phyloP scores from a whole-genome alignment of 1,140 invertebrate genomes.

The Drosophila murphyi region DNA sequence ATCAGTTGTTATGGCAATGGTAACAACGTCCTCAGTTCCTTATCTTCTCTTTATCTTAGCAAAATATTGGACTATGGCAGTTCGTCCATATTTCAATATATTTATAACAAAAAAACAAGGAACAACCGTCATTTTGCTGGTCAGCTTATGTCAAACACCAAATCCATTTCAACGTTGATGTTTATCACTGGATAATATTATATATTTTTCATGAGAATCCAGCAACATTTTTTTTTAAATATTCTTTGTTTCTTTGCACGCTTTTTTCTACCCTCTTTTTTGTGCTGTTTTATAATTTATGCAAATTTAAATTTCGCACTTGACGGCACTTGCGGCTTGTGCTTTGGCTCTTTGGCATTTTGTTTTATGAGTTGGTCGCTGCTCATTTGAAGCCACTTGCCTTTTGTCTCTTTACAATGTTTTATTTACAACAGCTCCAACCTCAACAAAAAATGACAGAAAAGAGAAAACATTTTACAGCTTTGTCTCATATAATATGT shows the following conservation, averaged over 20 bases:
- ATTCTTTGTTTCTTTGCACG: conserved; percentile 18
- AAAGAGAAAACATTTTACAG: conserved; percentile 4
- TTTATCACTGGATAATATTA: conserved; percentile 31
- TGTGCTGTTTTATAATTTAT: conserved; percentile 50
- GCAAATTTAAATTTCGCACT: conserved; percentile 61
- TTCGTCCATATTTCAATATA: background rate
- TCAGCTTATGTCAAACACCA: conserved; percentile 8
- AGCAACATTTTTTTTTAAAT: conserved; percentile 40
- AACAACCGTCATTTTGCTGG: background rate
- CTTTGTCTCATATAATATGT: conserved; percentile 25
- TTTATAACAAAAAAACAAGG: background rate
- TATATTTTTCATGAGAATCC: conserved; percentile 47
- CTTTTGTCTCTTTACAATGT: conserved; percentile 44
- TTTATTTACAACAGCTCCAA: conserved; percentile 36
- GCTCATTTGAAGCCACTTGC: conserved; percentile 40
- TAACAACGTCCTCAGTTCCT: too few species aligned
- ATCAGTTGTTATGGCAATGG: too few species aligned
- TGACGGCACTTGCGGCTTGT: conserved; percentile 48
- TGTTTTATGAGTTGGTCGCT: conserved; percentile 40
- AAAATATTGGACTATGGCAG: too few species aligned
- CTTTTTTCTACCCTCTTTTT: conserved; percentile 14
- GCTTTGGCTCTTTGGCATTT: conserved; percentile 43
- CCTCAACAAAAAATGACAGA: background rate
- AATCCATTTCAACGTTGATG: background rate
- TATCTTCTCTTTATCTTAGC: too few species aligned